phyloP scores from a whole-genome alignment of 2,888 invertebrate genomes.

The Eupithecia subumbrata region DNA sequence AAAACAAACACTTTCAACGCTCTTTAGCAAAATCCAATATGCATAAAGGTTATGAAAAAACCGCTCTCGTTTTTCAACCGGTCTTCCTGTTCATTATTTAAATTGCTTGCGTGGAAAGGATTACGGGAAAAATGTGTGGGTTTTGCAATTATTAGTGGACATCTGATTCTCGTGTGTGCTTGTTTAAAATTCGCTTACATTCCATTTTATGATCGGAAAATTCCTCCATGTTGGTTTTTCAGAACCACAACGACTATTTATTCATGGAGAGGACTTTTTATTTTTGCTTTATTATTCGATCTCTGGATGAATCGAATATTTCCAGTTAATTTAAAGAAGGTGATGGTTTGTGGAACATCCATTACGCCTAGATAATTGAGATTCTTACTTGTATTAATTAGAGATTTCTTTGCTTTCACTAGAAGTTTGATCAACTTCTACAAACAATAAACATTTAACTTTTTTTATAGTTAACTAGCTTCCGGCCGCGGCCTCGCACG shows the following conservation, averaged over 20 bases:
- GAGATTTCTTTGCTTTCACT: background rate
- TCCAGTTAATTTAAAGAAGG: background rate
- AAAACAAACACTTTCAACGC: background rate
- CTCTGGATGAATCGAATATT: background rate
- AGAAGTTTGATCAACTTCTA: background rate
- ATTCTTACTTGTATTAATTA: background rate
- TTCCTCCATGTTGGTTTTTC: slow-evolving; percentile 1
- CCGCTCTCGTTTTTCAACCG: slow-evolving; percentile 1
- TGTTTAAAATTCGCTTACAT: slow-evolving; percentile 9
- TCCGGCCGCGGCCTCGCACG: too few relatives aligned
- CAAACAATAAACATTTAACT: background rate
- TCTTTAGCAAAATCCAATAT: slow-evolving; percentile 16
- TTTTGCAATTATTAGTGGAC: slow-evolving; percentile 9
- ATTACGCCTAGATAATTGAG: background rate
- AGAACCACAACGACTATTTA: background rate
- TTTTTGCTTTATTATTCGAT: background rate
- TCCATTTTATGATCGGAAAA: slow-evolving; percentile 12
- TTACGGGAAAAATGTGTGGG: slow-evolving; percentile 14
- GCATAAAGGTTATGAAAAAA: slow-evolving; percentile 42
- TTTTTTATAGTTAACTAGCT: too few relatives aligned
- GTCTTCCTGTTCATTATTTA: slow-evolving; percentile 10
- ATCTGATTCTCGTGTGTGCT: slow-evolving; percentile 1
- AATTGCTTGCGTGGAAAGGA: slow-evolving; percentile 19
- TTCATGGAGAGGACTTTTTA: background rate
- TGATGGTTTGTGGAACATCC: too few relatives aligned